Conservation (phyloP, 2,888 invertebrate genomes). For the Scaeva pyrastri region DNA sequence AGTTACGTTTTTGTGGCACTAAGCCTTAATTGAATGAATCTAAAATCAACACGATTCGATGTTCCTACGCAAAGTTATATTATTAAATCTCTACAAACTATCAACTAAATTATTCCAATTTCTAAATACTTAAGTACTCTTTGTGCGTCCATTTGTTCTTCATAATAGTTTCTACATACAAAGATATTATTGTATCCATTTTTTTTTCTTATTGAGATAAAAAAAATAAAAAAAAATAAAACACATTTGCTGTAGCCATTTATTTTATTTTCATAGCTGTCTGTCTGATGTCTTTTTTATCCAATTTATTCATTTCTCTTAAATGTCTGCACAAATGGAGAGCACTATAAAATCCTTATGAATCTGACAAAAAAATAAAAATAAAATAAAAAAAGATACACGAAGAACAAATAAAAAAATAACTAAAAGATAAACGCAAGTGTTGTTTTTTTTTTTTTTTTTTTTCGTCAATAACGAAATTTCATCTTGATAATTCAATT, state of each 20-base stretch:
- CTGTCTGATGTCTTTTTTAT: not conserved
- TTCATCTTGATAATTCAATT: slow-evolving; percentile 54
- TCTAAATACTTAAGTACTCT: too few species aligned
- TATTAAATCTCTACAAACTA: too few species aligned
- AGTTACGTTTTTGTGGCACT: too few species aligned
- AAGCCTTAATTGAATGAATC: too few species aligned
- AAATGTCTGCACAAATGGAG: not conserved
- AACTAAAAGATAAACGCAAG: slow-evolving; percentile 19
- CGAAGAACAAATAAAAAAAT: not conserved
- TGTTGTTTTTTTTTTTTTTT: too few species aligned
- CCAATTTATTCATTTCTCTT: not conserved
- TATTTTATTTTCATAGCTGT: slow-evolving; percentile 1
- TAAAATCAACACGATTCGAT: too few species aligned
- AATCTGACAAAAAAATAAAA: not conserved
- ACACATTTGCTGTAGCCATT: not conserved
- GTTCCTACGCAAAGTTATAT: too few species aligned
- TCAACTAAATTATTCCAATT: too few species aligned
- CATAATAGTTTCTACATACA: too few species aligned
- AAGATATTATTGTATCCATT: too few species aligned
- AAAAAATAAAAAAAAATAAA: not conserved
- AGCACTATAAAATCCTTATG: slow-evolving; percentile 9
- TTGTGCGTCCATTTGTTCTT: too few species aligned
- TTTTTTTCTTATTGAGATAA: too few species aligned
- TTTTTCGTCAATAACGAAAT: slow-evolving; percentile 64
- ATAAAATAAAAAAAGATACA: not conserved